Conservation (phyloP, 2,888 invertebrate species). For the Rhaphigaster nebulosa region DNA sequence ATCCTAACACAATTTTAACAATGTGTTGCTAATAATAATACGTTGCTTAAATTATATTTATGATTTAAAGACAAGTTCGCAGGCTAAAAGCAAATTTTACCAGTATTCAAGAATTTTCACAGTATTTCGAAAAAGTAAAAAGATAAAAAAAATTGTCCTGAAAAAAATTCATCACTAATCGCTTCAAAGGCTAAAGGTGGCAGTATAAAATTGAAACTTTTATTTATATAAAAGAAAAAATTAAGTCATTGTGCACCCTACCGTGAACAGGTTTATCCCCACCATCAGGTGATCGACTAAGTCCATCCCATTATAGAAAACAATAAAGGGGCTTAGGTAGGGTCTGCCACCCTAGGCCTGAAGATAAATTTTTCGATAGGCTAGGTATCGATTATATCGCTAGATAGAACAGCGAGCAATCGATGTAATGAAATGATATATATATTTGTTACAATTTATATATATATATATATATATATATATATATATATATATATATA, state of each 20-base stretch:
- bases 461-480: no score
- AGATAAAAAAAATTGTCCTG: no score
- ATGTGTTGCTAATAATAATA: no score
- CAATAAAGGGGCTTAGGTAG: slow-evolving; percentile 25
- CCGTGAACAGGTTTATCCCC: not conserved
- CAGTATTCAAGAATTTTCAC: no score
- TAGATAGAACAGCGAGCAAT: not conserved
- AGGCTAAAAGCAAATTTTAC: no score
- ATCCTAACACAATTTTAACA: no score
- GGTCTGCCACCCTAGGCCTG: not conserved
- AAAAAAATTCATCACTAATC: not conserved
- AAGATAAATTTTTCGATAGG: slow-evolving; percentile 33
- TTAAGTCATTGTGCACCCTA: not conserved
- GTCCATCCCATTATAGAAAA: slow-evolving; percentile 27
- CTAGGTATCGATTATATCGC: not conserved
- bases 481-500: no score
- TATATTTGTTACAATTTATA: no score
- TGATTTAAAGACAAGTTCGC: no score
- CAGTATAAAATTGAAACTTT: not conserved
- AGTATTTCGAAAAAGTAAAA: no score
- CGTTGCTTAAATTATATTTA: no score
- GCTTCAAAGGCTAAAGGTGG: not conserved
- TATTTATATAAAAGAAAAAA: not conserved
- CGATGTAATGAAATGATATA: not conserved
- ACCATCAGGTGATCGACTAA: not conserved